Evolutionary conservation across 64 coral and sea anemone species (phyloP).

Genomic region (Cladopsammia gracilis): DNA sequence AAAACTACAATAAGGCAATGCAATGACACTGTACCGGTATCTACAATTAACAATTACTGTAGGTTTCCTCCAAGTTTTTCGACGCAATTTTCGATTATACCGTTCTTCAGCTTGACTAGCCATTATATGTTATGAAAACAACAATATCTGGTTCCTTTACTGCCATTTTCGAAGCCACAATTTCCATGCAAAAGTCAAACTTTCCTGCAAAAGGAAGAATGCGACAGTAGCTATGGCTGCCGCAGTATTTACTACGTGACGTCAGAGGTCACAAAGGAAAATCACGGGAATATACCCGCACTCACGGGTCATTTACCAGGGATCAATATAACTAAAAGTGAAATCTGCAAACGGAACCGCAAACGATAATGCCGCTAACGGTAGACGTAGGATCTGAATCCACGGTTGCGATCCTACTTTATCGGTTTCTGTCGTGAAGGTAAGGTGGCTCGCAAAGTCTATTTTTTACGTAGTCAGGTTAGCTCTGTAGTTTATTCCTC

Average conservation of each 20-base stretch:
- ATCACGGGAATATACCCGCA: neutral
- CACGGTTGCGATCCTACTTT: too few relatives aligned
- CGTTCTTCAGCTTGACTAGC: neutral
- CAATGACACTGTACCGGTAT: too few relatives aligned
- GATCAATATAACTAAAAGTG: neutral
- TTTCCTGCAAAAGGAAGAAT: neutral
- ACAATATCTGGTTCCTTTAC: neutral
- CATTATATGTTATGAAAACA: neutral
- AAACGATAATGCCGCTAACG: too few relatives aligned
- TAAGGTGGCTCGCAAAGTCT: too few relatives aligned
- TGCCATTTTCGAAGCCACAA: neutral
- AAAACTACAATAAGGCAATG: too few relatives aligned
- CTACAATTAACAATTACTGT: too few relatives aligned
- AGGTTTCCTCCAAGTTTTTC: neutral
- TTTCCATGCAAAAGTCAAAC: neutral
- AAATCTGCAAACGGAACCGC: too few relatives aligned
- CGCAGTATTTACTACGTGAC: slow-evolving; percentile 40
- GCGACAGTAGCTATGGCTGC: slow-evolving; percentile 45
- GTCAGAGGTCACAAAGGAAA: slow-evolving; percentile 36
- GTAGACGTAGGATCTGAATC: too few relatives aligned
- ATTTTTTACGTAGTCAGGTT: too few relatives aligned
- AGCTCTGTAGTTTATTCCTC: too few relatives aligned
- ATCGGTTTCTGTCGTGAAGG: too few relatives aligned
- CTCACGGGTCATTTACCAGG: neutral
- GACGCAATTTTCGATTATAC: neutral